These are phyloP conservation scores for Aphelenchoides avenae DNA, from an alignment of 1,140 invertebrate genomes.

Conservation along the genomic window DNA sequence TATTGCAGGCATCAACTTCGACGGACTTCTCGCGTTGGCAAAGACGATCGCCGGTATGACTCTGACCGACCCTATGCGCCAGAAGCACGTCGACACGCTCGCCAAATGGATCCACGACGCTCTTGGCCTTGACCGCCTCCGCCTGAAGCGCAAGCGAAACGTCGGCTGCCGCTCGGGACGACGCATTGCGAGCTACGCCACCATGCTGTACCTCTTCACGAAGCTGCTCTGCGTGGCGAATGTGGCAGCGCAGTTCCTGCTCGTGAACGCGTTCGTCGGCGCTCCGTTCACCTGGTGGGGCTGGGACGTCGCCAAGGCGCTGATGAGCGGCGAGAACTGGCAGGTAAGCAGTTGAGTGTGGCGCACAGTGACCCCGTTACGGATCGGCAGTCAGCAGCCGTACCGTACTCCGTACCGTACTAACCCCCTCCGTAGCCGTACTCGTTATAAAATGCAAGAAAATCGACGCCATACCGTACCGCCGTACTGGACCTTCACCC, in stretches of 20 bases:
- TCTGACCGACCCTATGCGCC: constrained; percentile 6
- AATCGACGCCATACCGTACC: no score
- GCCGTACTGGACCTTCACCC: no score
- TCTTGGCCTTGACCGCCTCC: no score
- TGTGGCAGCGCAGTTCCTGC: constrained; percentile 62
- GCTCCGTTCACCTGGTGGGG: constrained; percentile 61
- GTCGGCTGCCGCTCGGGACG: constrained; percentile 49
- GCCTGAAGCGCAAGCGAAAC: no score
- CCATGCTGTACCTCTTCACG: constrained; percentile 62
- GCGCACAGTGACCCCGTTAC: no score
- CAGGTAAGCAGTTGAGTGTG: no score
- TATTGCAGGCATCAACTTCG: constrained; percentile 16
- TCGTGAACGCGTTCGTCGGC: constrained; percentile 63
- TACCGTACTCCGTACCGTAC: no score
- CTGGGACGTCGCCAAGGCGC: constrained; percentile 52
- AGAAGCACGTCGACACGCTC: neutral
- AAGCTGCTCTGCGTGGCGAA: constrained; percentile 62
- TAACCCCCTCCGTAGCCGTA: no score
- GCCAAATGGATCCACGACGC: constrained; percentile 9
- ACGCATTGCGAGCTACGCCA: constrained; percentile 62
- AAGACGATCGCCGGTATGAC: neutral
- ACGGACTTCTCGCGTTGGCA: constrained; percentile 12
- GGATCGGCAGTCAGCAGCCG: no score
- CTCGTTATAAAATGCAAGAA: no score
- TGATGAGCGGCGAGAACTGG: constrained; percentile 35